phyloP scores from a whole-genome alignment of 2,888 invertebrate species.

The Zeuzera pyrina region DNA sequence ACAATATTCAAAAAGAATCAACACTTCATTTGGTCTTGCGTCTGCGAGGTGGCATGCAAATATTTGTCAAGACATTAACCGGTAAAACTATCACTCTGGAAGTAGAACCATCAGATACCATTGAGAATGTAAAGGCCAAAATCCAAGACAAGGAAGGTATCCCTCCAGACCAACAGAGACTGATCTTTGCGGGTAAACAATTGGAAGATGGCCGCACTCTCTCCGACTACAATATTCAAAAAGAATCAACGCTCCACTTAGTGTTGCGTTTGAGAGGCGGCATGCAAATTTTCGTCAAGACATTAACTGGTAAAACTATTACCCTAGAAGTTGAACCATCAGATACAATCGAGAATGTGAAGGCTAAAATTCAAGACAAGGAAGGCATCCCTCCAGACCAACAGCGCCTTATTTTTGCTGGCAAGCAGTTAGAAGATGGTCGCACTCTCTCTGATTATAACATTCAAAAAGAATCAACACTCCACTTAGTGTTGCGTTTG shows the following conservation, averaged over 20 bases:
- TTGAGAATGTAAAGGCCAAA: constrained; percentile 15
- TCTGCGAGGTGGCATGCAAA: constrained; percentile 34
- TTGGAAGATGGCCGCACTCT: constrained; percentile 13
- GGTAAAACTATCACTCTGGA: constrained; percentile 14
- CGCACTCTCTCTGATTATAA: constrained; percentile 10
- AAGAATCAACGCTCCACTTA: constrained; percentile 12
- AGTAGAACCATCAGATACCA: constrained; percentile 12
- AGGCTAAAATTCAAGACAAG: constrained; percentile 11
- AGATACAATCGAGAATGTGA: constrained; percentile 11
- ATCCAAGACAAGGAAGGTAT: constrained; percentile 15
- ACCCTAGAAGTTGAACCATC: constrained; percentile 10
- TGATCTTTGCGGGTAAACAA: constrained; percentile 14
- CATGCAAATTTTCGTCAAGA: constrained; percentile 12
- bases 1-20: constrained; percentile 47
- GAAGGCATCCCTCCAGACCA: constrained; percentile 12
- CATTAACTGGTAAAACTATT: constrained; percentile 11
- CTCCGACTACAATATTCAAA: constrained; percentile 13
- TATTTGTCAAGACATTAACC: constrained; percentile 14
- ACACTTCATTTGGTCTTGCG: constrained; percentile 41
- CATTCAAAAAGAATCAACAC: constrained; percentile 10
- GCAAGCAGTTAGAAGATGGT: constrained; percentile 11
- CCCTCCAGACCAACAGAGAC: constrained; percentile 13
- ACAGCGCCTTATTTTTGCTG: constrained; percentile 11
- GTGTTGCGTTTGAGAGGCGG: constrained; percentile 12
- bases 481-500: constrained; percentile 6